These are phyloP conservation scores for Teinopalpus imperialis DNA, from an alignment of 2,888 invertebrate species.

Conservation along the genomic window DNA sequence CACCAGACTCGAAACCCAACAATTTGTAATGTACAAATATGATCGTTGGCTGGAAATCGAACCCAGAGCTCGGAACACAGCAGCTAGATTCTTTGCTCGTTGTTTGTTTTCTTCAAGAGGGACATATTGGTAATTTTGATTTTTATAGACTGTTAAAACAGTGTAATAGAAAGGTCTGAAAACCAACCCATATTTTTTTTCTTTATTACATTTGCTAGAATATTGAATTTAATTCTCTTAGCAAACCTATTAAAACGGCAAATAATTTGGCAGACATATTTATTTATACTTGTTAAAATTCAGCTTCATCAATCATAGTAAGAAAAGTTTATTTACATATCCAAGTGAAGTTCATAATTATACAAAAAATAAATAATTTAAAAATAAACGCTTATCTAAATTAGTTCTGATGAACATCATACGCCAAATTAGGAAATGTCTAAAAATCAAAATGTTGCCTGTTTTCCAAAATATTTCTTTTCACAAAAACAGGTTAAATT, in stretches of 20 bases:
- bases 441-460: neutral
- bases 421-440: slow-evolving; percentile 47
- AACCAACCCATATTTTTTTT: too few relatives aligned
- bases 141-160: too few relatives aligned
- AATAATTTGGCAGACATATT: slow-evolving; percentile 81
- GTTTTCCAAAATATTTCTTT: slow-evolving; percentile 3
- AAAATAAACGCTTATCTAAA: slow-evolving; percentile 63
- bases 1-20: too few relatives aligned
- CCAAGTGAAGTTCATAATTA: slow-evolving; percentile 71
- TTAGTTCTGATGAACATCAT: slow-evolving; percentile 63
- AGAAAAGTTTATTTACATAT: slow-evolving; percentile 74
- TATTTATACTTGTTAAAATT: slow-evolving; percentile 78
- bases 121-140: too few relatives aligned
- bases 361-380: slow-evolving; percentile 75
- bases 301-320: slow-evolving; percentile 76
- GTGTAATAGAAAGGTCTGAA: too few relatives aligned
- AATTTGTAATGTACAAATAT: too few relatives aligned
- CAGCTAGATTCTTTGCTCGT: too few relatives aligned
- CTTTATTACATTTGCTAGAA: too few relatives aligned
- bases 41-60: too few relatives aligned
- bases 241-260: slow-evolving; percentile 47
- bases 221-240: too few relatives aligned
- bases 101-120: too few relatives aligned
- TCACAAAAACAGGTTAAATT: neutral
- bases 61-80: too few relatives aligned